Evolutionary conservation across 2,113 vertebrate species (phyloP).

Genomic region (Indicator indicator): DNA sequence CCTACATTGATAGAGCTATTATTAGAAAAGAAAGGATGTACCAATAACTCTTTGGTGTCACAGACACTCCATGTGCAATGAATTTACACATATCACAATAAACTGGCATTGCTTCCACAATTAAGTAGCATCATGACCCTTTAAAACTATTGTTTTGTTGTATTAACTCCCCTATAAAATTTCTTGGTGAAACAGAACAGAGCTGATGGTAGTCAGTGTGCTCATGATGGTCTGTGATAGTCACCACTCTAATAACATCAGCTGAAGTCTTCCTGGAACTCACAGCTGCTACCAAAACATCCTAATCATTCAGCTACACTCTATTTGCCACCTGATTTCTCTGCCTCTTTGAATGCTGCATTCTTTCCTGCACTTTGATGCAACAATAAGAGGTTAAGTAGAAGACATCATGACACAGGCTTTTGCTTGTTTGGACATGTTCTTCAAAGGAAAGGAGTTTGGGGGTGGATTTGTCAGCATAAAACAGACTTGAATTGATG

Average conservation of each 20-base stretch:
- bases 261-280: not conserved
- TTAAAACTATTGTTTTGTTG: not conserved
- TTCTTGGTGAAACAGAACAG: not conserved
- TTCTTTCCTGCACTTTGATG: not conserved
- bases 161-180: not conserved
- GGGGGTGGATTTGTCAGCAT: not conserved
- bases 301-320: not conserved
- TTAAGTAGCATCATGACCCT: not conserved
- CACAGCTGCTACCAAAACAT: not conserved
- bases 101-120: not conserved
- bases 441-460: not conserved
- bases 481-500: not conserved
- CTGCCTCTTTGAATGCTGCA: not conserved
- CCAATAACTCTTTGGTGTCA: not conserved
- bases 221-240: too few species aligned
- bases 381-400: not conserved
- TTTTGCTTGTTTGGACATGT: not conserved
- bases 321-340: not conserved
- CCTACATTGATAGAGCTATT: not conserved
- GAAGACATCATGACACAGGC: rapidly evolving
- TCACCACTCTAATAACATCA: not conserved
- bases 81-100: not conserved
- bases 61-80: not conserved
- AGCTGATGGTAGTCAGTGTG: not conserved
- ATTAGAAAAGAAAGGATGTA: not conserved